Evolutionary conservation across 2,113 vertebrate species (phyloP), one percentile per base, ranked within the genome.

Genomic region (Micromys minutus): DNA sequence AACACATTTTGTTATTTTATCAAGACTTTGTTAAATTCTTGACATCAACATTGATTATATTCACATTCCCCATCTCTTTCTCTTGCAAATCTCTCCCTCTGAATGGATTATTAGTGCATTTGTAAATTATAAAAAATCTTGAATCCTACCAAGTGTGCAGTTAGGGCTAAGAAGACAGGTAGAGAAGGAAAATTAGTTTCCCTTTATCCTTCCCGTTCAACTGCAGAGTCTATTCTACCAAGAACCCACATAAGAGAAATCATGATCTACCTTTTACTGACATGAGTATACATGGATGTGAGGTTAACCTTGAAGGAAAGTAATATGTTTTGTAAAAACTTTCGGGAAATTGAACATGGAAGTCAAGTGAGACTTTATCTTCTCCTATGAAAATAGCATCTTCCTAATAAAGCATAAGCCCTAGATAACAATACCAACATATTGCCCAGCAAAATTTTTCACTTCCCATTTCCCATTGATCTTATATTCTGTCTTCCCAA

Each of bases 361-460:
- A 45, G 9, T 75, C 22, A 75, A 42, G 72, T 4, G 39, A 21
- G 45, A 26, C 26, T 75, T 5, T 19, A 72, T 36, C 36, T 69
- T n/a, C 36, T 6, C 52, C 52, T 55, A 55, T 2, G 6, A 55
- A 55, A 15, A 55, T 55, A 55, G n/a, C 67, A 72, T 39, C n/a
- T 72, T 39, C n/a, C 19, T 39, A 22, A 11, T 9, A 5, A 10
- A 75, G 21, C 21, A 5, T 45, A 75, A 75, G 0, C 72, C 22
- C 45, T 75, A 1, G 9, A 39, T 24, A 26, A 75, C 19, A 75
- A 22, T 55, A 55, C 12, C 52, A 55, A 45, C 0, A 26, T 17
- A 26, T 2, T 75, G 2, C 4, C 10, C 11, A 45, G 4, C 0
- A 75, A 1, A 75, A 4, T 26, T 75, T 21, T 5, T 45, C 24